Conservation (phyloP, 2,113 vertebrate genomes). For the Tachycineta bicolor region DNA sequence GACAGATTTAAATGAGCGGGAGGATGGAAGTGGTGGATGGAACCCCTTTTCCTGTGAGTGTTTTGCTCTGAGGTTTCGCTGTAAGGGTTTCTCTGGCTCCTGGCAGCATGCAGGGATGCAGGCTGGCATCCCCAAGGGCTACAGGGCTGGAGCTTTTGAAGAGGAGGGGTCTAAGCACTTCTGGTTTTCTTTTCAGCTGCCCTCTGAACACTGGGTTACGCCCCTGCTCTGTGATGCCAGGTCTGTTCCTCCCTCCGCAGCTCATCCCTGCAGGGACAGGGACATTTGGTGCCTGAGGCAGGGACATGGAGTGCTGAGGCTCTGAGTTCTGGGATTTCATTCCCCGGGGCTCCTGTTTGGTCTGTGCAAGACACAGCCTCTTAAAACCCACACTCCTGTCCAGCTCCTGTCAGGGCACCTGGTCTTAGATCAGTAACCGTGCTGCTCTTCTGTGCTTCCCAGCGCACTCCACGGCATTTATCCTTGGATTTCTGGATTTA, state of each 20-base stretch:
- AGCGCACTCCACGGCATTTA: background rate
- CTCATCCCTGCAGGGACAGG: fast-evolving
- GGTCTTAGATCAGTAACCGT: background rate
- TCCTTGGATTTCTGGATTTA: background rate
- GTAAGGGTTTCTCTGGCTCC: background rate
- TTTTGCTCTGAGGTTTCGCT: background rate
- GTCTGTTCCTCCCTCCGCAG: fast-evolving
- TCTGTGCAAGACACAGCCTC: background rate
- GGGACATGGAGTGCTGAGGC: fast-evolving
- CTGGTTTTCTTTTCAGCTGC: background rate
- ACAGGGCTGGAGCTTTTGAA: background rate
- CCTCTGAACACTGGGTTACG: fast-evolving
- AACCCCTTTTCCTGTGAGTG: background rate
- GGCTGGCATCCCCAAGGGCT: background rate
- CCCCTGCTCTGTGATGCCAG: fast-evolving
- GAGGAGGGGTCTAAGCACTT: background rate
- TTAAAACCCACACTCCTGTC: background rate
- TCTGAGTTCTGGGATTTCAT: background rate
- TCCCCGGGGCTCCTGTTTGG: background rate
- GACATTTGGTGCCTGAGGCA: background rate
- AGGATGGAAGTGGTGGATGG: background rate
- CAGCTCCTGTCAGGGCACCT: background rate
- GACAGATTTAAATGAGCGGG: background rate
- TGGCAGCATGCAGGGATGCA: background rate
- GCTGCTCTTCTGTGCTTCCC: background rate